Conservation (phyloP, 2,888 invertebrate species). For the Cataglyphis albicans region DNA sequence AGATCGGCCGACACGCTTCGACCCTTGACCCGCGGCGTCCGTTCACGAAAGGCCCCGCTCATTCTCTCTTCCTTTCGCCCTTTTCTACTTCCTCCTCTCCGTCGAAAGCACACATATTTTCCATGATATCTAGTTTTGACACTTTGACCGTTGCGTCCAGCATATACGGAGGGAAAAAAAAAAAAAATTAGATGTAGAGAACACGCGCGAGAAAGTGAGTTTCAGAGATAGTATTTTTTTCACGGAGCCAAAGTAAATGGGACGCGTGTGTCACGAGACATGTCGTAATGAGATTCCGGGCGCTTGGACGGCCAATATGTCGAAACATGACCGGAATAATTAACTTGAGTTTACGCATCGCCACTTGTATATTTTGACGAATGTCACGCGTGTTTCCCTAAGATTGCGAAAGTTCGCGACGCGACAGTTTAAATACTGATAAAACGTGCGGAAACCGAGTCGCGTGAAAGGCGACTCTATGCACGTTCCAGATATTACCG, state of each 20-base stretch:
- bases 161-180: not conserved
- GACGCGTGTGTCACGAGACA: not conserved
- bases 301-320: not conserved
- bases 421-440: slow-evolving; percentile 26
- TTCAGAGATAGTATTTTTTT: not conserved
- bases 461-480: not conserved
- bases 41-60: not conserved
- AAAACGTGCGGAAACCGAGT: slow-evolving; percentile 13
- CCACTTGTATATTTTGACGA: slow-evolving; percentile 42
- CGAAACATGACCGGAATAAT: slow-evolving; percentile 27
- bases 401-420: slow-evolving; percentile 37
- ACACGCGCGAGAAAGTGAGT: not conserved
- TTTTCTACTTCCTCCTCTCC: not conserved
- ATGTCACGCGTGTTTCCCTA: slow-evolving; percentile 42
- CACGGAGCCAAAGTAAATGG: not conserved
- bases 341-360: slow-evolving; percentile 20
- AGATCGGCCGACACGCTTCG: not conserved
- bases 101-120: not conserved
- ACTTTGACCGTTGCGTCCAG: not conserved
- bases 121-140: not conserved
- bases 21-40: slow-evolving; percentile 15
- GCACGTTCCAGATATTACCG: slow-evolving; percentile 9
- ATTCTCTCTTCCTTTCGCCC: not conserved
- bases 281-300: slow-evolving; percentile 20
- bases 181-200: not conserved